Evolutionary conservation across 2,888 invertebrate species (phyloP).

Genomic region (Rhimphoctona megacephalus): DNA sequence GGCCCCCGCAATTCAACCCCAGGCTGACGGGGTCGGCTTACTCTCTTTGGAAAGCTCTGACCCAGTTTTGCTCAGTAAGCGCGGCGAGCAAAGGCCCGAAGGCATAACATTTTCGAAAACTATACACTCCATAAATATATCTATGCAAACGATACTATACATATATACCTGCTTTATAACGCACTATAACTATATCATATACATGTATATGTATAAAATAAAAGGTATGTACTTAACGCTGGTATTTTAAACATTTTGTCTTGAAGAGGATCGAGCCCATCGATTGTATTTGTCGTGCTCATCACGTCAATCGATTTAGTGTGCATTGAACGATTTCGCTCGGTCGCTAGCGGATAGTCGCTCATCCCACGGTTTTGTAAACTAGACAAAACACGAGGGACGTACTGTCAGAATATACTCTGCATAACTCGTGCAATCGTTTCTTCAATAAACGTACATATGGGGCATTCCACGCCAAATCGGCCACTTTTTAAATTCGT

Average conservation of each 20-base stretch:
- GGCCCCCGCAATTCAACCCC: slow-evolving; percentile 62
- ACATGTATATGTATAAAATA: background rate
- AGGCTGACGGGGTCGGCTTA: slow-evolving; percentile 40
- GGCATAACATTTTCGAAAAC: slow-evolving; percentile 68
- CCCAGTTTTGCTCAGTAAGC: slow-evolving; percentile 64
- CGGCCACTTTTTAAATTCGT: too few relatives aligned
- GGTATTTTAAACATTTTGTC: slow-evolving; percentile 32
- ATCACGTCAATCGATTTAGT: slow-evolving; percentile 60
- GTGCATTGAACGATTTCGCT: slow-evolving; percentile 42
- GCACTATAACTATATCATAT: background rate
- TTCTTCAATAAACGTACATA: slow-evolving; percentile 27
- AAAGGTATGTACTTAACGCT: background rate
- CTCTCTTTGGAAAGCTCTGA: slow-evolving; percentile 67
- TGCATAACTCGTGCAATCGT: slow-evolving; percentile 29
- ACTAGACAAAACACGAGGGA: slow-evolving; percentile 10
- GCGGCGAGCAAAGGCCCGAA: slow-evolving; percentile 47
- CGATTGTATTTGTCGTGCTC: slow-evolving; percentile 44
- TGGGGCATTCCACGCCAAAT: too few relatives aligned
- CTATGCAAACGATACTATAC: background rate
- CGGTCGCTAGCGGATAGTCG: slow-evolving; percentile 5
- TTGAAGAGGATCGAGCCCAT: slow-evolving; percentile 16
- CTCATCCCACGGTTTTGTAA: slow-evolving; percentile 28
- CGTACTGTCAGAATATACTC: slow-evolving; percentile 17
- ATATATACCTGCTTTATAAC: background rate
- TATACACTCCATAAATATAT: slow-evolving; percentile 16